Evolutionary conservation across 2,797 vertebrate genomes (phyloP), one percentile per base, ranked within the genome.

Genomic region (Lycodopsis pacificus): DNA sequence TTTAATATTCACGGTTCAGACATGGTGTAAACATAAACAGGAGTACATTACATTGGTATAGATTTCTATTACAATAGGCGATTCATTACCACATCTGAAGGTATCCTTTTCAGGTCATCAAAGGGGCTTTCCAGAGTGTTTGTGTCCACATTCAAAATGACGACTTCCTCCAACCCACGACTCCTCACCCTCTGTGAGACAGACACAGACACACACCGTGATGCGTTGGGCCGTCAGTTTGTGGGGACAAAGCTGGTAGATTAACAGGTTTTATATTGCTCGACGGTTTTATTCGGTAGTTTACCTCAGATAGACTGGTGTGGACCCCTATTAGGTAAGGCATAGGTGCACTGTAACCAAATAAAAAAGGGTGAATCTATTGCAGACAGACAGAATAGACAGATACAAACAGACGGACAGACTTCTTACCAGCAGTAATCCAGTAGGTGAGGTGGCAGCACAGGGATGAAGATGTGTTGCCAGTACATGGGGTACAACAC

Each of bases 291-390:
- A 44, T 48, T 59, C 7, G 30, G 14, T 17, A n/a, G 20, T 81
- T 91, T 93, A 98, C 97, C 96, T 98, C 96, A 5, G 92, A 92
- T 2, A 98, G 92, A 88, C 96, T 98, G 80, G 94, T 92, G 79
- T 98, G 97, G 72, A 98, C 95, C 34, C 97, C 97, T n/a, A 98
- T 97, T 71, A 98, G 95, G 88, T 96, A 98, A 22, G 97, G 97
- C 96, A 98, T 98, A 0, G 97, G 97, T 8, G 97, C 97, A 49
- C 97, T 98, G 94, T 6, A 79, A 91, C 38, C 77, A 57, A 57
- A 69, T 8, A 54, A 30, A 54, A 49, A 59, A 65, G 38, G 42
- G 30, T 71, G 5, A 75, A 66, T 73, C 15, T 14, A 56, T 15
- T 71, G 11, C 0, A 20, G 5, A 36, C 1, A 14, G 20, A 53